Evolutionary conservation across 2,888 invertebrate species (phyloP).

Genomic region (Eumacrocentrus americanus): DNA sequence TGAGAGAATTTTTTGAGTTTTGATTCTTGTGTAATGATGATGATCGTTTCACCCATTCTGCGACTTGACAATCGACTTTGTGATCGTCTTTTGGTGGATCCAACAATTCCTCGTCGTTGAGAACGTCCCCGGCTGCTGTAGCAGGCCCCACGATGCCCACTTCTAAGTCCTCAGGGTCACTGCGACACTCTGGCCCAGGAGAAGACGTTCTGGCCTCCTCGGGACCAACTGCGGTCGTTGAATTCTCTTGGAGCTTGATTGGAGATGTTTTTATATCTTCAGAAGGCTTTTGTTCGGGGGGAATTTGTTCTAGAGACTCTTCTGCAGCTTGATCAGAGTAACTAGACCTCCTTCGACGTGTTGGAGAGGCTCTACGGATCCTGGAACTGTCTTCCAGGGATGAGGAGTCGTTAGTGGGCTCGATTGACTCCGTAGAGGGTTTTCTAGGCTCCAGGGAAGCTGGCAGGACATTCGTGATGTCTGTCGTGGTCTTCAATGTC

Average conservation of each 20-base stretch:
- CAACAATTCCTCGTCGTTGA: slow-evolving; percentile 49
- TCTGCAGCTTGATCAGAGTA: background rate
- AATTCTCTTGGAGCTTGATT: background rate
- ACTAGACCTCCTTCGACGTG: background rate
- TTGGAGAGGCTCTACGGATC: background rate
- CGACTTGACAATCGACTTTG: slow-evolving; percentile 45
- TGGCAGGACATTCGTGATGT: background rate
- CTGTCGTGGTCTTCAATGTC: background rate
- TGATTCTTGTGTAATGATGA: slow-evolving; percentile 25
- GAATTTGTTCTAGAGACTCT: background rate
- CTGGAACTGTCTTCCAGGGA: background rate
- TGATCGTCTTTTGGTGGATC: slow-evolving; percentile 13
- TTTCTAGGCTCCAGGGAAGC: background rate
- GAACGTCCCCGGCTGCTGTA: slow-evolving; percentile 49
- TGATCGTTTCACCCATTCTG: slow-evolving; percentile 58
- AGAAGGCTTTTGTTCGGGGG: background rate
- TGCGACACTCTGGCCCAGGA: background rate
- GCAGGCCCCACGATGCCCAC: slow-evolving; percentile 56
- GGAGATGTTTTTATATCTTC: background rate
- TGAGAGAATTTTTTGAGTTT: slow-evolving; percentile 9
- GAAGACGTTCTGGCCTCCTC: background rate
- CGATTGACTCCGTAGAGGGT: background rate
- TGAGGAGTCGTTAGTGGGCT: background rate
- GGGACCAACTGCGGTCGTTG: background rate
- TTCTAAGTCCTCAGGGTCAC: slow-evolving; percentile 37